These are phyloP conservation scores for Drosophila rufa DNA, from an alignment of 1,140 invertebrate genomes.

Conservation along the genomic window DNA sequence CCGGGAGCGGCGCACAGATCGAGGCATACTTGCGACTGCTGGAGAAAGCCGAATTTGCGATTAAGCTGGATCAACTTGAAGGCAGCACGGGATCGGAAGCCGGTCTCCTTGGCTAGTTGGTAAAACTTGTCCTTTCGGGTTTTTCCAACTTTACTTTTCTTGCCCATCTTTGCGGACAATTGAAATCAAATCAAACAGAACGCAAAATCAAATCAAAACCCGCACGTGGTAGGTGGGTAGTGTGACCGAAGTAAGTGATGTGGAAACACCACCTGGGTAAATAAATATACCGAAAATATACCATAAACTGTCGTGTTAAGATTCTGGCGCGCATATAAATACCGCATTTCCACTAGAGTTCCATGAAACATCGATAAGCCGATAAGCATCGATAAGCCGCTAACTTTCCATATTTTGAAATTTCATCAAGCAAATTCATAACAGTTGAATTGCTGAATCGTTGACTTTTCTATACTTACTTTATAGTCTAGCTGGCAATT, in stretches of 20 bases:
- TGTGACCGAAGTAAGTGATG: not conserved
- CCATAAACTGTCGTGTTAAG: no score
- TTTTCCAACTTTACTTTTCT: conserved; percentile 98
- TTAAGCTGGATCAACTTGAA: conserved; percentile 99
- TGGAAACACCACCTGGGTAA: no score
- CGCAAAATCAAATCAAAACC: conserved; percentile 10
- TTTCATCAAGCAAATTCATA: no score
- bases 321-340: no score
- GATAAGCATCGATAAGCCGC: no score
- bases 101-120: conserved; percentile 99
- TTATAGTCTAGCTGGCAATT: no score
- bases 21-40: conserved; percentile 97
- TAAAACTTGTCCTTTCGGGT: conserved; percentile 99
- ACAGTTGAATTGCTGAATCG: no score
- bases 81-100: conserved; percentile 97
- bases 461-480: no score
- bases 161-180: conserved; percentile 91
- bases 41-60: conserved; percentile 98
- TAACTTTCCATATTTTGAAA: no score
- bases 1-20: conserved; percentile 99
- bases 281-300: not conserved
- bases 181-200: conserved; percentile 59
- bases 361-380: no score
- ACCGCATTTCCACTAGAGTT: no score
- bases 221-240: conserved; percentile 3